These are phyloP conservation scores for Callosobruchus maculatus DNA, from an alignment of 2,888 invertebrate genomes.

Conservation along the genomic window DNA sequence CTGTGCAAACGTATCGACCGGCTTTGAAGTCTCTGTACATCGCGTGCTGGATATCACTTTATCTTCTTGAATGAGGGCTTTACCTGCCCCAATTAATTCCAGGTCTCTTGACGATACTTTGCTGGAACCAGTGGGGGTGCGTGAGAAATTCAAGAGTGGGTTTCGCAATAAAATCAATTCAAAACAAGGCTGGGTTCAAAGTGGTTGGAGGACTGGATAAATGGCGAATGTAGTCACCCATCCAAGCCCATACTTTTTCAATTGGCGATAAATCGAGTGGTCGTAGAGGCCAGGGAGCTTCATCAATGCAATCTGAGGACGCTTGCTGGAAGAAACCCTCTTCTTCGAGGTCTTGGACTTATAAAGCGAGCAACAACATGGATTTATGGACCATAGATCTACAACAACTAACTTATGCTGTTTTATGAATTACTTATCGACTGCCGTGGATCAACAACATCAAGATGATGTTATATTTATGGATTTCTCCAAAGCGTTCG, in stretches of 20 bases:
- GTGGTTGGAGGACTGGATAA: too few species aligned
- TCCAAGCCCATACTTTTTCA: too few species aligned
- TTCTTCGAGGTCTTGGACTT: too few species aligned
- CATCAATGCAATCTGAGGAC: too few species aligned
- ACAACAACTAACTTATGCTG: constrained; percentile 1
- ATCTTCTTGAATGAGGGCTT: neutral
- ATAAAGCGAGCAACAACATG: constrained; percentile 2
- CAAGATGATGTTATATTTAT: neutral
- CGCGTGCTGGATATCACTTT: neutral
- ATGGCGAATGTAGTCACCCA: too few species aligned
- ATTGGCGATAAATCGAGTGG: too few species aligned
- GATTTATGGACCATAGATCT: constrained; percentile 4
- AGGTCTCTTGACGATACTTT: neutral
- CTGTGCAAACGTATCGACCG: neutral
- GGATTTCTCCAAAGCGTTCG: constrained; percentile 4
- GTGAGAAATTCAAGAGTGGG: too few species aligned
- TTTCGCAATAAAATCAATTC: too few species aligned
- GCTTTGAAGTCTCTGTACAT: neutral
- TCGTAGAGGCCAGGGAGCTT: too few species aligned
- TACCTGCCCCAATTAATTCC: neutral
- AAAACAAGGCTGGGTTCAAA: too few species aligned
- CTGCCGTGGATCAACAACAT: neutral
- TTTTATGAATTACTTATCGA: neutral
- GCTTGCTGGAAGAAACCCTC: too few species aligned
- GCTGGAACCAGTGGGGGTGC: too few species aligned